A percentile compares a stretch with the other conserved stretches of the same genome.
phyloP scores from a whole-genome alignment of 2,113 vertebrate genomes.

The Odontesthes bonariensis region DNA sequence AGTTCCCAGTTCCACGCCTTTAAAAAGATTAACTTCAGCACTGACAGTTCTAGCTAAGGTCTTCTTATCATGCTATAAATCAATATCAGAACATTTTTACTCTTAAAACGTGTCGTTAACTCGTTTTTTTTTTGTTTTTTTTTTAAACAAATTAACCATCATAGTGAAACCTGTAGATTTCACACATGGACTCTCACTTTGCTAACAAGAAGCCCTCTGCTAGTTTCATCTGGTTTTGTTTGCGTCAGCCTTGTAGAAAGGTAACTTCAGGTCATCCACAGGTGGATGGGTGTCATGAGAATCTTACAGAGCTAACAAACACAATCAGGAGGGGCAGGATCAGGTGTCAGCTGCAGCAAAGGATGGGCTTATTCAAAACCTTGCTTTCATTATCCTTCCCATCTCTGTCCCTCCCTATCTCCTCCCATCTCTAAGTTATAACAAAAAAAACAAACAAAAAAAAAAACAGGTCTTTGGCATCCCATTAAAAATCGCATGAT shows the following conservation, averaged over 20 bases:
- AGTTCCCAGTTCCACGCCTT: too few relatives aligned
- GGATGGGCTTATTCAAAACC: slow-evolving; percentile 21
- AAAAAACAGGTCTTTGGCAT: too few relatives aligned
- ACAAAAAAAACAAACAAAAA: too few relatives aligned
- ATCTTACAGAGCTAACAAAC: slow-evolving; percentile 34
- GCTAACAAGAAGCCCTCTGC: too few relatives aligned
- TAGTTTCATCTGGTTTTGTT: slow-evolving; percentile 14
- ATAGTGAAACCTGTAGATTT: slow-evolving; percentile 3
- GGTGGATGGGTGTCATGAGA: slow-evolving; percentile 29
- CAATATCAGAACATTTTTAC: too few relatives aligned
- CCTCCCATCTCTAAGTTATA: too few relatives aligned
- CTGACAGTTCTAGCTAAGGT: too few relatives aligned
- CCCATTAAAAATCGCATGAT: not conserved
- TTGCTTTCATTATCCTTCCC: slow-evolving; percentile 12
- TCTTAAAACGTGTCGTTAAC: too few relatives aligned
- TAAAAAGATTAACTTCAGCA: too few relatives aligned
- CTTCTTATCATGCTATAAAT: too few relatives aligned
- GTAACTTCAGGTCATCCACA: slow-evolving; percentile 34
- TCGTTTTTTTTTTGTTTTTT: too few relatives aligned
- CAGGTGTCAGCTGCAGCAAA: slow-evolving; percentile 35
- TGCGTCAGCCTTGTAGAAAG: not conserved
- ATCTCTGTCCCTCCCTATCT: not conserved
- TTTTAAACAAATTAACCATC: too few relatives aligned
- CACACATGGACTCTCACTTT: not conserved
- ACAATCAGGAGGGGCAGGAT: slow-evolving; percentile 28